Evolutionary conservation across 2,888 invertebrate genomes (phyloP).

Genomic region (Callosobruchus maculatus): DNA sequence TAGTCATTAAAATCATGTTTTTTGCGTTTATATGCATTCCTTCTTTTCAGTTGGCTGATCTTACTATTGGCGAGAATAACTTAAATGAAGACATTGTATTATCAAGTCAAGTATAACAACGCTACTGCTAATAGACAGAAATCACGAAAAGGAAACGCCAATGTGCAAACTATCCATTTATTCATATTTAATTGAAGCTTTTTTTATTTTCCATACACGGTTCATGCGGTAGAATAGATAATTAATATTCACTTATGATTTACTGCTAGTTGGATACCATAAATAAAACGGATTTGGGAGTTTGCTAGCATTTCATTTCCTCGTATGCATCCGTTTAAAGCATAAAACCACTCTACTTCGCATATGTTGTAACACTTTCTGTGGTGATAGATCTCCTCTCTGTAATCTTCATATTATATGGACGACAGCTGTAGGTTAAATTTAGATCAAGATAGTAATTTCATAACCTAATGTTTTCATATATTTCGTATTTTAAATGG

Average conservation of each 20-base stretch:
- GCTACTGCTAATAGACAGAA: neutral
- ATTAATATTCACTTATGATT: neutral
- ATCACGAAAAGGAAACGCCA: neutral
- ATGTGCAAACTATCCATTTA: neutral
- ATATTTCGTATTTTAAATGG: no score
- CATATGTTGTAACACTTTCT: neutral
- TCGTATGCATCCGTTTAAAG: neutral
- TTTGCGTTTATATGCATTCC: no score
- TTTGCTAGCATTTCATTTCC: neutral
- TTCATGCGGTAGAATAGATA: neutral
- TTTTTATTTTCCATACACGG: neutral
- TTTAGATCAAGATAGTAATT: no score
- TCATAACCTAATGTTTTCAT: no score
- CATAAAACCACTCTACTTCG: neutral
- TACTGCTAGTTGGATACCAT: neutral
- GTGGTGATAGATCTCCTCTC: neutral
- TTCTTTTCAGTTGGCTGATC: no score
- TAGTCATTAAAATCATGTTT: no score
- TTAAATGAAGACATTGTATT: neutral
- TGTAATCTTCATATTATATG: no score
- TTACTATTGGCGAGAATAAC: no score
- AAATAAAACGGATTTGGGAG: neutral
- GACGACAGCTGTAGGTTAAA: no score
- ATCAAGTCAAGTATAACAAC: neutral
- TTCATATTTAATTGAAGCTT: neutral